Percentiles rank a stretch among this genome's conserved stretches.
Evolutionary conservation across 2,113 vertebrate species (phyloP).

Genomic region (Thinocorus orbignyianus): DNA sequence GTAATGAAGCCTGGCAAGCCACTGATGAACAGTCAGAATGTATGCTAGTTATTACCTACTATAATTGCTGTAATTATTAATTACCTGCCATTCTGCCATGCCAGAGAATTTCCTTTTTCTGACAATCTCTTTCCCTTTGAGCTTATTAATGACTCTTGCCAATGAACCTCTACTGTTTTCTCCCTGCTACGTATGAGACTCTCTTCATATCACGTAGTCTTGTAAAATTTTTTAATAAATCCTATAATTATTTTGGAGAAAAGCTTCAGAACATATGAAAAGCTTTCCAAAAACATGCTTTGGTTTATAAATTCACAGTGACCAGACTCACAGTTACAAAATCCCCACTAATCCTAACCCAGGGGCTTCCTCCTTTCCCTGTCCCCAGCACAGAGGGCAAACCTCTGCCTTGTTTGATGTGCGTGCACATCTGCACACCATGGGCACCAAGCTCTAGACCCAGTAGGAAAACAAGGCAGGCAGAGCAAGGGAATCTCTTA

Average conservation of each 20-base stretch:
- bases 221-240: background rate
- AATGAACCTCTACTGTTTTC: background rate
- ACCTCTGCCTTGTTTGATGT: background rate
- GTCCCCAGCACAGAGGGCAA: background rate
- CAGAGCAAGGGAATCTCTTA: background rate
- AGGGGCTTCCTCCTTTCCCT: background rate
- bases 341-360: background rate
- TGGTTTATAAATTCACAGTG: background rate
- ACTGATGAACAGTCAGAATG: background rate
- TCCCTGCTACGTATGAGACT: background rate
- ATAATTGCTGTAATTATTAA: conserved; percentile 48
- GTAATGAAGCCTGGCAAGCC: background rate
- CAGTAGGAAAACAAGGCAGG: background rate
- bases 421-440: background rate
- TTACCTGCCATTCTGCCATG: background rate
- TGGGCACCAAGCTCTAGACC: background rate
- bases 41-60: background rate
- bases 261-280: background rate
- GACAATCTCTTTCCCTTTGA: conserved; percentile 22
- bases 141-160: conserved; percentile 4
- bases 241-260: background rate
- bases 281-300: background rate
- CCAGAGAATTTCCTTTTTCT: conserved; percentile 55
- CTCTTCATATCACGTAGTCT: background rate
- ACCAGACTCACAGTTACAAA: background rate